Percentiles rank a stretch among this genome's conserved stretches.
phyloP scores from a whole-genome alignment of 2,888 invertebrate species.

The Dendrolimus houi region DNA sequence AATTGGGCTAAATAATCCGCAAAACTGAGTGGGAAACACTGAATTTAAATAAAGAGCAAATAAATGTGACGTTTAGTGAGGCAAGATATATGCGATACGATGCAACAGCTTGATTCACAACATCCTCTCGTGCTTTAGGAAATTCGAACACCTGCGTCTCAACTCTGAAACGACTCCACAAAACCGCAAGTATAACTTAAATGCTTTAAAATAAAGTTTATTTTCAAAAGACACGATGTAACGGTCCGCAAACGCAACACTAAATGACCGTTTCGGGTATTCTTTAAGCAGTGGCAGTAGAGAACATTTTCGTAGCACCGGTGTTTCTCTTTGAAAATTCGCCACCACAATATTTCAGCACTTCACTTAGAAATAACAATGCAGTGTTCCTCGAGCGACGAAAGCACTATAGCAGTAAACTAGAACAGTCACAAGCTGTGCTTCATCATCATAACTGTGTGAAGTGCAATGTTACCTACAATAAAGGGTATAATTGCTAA shows the following conservation, averaged over 20 bases:
- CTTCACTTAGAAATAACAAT: slow-evolving; percentile 68
- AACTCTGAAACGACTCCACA: slow-evolving; percentile 4
- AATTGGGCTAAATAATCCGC: too few relatives aligned
- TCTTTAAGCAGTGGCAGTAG: slow-evolving; percentile 38
- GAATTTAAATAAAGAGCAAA: too few relatives aligned
- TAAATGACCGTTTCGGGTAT: slow-evolving; percentile 38
- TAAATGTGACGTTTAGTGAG: slow-evolving; percentile 29
- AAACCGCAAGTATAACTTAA: slow-evolving; percentile 22
- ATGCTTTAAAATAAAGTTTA: slow-evolving; percentile 15
- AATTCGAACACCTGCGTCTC: slow-evolving; percentile 54
- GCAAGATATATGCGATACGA: slow-evolving; percentile 61
- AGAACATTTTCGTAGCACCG: slow-evolving; percentile 45
- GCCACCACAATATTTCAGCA: slow-evolving; percentile 62
- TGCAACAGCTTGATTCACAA: slow-evolving; percentile 64
- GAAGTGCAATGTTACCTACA: slow-evolving; percentile 4
- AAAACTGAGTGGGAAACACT: too few relatives aligned
- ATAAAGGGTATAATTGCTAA: too few relatives aligned
- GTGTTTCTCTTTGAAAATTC: slow-evolving; percentile 37
- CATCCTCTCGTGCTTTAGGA: slow-evolving; percentile 26
- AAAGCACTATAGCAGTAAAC: slow-evolving; percentile 54
- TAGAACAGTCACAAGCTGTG: slow-evolving; percentile 44
- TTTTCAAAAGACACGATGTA: slow-evolving; percentile 14
- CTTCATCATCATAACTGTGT: slow-evolving; percentile 50
- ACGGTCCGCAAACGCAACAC: slow-evolving; percentile 32
- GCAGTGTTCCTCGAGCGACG: slow-evolving; percentile 38